A percentile compares a stretch with the other conserved stretches of the same genome.
phyloP scores from a whole-genome alignment of 2,113 vertebrate species.

The Anolis sagrei region DNA sequence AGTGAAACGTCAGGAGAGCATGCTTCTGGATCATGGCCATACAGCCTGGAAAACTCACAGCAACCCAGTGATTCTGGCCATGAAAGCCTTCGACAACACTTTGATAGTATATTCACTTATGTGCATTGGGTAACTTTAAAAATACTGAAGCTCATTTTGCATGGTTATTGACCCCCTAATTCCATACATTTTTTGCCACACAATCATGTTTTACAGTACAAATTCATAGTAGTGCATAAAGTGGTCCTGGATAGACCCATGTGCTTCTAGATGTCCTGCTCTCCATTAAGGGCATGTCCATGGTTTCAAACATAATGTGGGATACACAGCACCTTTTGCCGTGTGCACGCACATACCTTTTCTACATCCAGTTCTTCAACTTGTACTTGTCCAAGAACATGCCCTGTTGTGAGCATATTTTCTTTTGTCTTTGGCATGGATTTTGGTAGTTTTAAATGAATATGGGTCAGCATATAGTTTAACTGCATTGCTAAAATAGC shows the following conservation, averaged over 20 bases:
- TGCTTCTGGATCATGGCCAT: too few relatives aligned
- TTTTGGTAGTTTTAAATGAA: too few relatives aligned
- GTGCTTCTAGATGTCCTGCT: background rate
- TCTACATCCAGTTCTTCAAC: background rate
- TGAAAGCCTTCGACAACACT: too few relatives aligned
- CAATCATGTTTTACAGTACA: background rate
- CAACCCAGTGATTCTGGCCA: too few relatives aligned
- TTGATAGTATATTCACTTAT: too few relatives aligned
- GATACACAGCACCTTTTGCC: background rate
- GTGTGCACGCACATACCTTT: background rate
- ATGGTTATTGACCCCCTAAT: background rate
- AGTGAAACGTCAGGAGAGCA: too few relatives aligned
- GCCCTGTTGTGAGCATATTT: background rate
- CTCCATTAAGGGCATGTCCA: background rate
- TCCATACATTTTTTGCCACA: background rate
- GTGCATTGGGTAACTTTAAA: too few relatives aligned
- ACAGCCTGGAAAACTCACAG: too few relatives aligned
- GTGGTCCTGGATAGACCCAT: background rate
- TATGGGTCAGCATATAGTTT: too few relatives aligned
- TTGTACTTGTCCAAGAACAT: too few relatives aligned
- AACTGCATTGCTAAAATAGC: too few relatives aligned
- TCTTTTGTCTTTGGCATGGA: too few relatives aligned
- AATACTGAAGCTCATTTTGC: background rate
- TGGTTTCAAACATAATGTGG: background rate
- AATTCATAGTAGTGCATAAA: background rate